phyloP scores from a whole-genome alignment of 2,797 vertebrate species.

The Rhinophrynus dorsalis region DNA sequence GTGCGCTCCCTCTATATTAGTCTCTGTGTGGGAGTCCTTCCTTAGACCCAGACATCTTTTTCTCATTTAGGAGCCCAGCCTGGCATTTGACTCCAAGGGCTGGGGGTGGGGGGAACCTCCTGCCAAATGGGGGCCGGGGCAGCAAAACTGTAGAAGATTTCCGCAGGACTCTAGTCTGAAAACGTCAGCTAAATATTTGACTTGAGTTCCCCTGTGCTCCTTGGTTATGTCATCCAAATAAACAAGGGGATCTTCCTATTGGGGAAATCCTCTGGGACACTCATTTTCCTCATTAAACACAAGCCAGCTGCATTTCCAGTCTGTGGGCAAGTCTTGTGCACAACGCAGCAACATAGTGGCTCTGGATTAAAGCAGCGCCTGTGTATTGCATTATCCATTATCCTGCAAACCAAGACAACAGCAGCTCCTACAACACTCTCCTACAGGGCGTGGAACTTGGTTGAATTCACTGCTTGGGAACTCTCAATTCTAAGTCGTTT shows the following conservation, averaged over 20 bases:
- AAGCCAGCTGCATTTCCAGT: not conserved
- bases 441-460: not conserved
- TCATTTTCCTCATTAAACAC: not conserved
- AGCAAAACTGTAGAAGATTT: not conserved
- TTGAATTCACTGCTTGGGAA: not conserved
- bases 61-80: not conserved
- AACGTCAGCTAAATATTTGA: not conserved
- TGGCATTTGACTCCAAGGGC: not conserved
- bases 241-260: slow-evolving; percentile 4
- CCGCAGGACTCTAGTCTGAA: not conserved
- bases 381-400: not conserved
- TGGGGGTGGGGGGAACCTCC: not conserved
- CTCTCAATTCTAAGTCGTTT: not conserved
- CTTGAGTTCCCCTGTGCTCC: not conserved
- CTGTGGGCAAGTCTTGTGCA: not conserved
- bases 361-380: not conserved
- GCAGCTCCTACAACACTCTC: not conserved
- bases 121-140: not conserved
- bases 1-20: not conserved
- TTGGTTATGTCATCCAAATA: slow-evolving; percentile 14
- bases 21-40: not conserved
- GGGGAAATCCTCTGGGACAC: not conserved
- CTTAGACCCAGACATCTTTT: not conserved
- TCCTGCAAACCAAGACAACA: not conserved
- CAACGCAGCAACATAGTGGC: not conserved